Evolutionary conservation across 1,140 invertebrate genomes (phyloP).

Genomic region (Euwallacea fornicatus): DNA sequence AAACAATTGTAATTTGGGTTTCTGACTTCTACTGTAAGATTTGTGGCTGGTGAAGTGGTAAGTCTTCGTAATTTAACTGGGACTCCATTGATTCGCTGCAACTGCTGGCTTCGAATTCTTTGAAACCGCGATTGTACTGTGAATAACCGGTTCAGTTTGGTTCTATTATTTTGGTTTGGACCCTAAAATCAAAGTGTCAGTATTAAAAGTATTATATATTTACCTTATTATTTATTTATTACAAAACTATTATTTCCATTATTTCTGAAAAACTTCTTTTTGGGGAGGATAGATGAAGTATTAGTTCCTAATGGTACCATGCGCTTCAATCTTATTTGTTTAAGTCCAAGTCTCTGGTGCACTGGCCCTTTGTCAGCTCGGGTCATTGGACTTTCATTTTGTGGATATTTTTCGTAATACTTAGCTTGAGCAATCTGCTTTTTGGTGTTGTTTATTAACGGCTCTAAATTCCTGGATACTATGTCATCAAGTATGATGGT

Average conservation of each 20-base stretch:
- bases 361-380: constrained; percentile 18
- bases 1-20: constrained; percentile 13
- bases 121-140: constrained; percentile 10
- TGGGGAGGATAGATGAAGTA: constrained; percentile 15
- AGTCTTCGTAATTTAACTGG: constrained; percentile 17
- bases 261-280: constrained; percentile 11
- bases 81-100: not conserved
- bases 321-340: constrained; percentile 15
- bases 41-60: constrained; percentile 6
- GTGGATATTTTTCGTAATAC: constrained; percentile 19
- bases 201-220: too few species aligned
- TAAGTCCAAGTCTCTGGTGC: constrained; percentile 15
- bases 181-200: too few species aligned
- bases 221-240: not conserved
- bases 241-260: constrained; percentile 5
- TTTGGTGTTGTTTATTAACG: constrained; percentile 14
- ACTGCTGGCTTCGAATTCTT: not conserved
- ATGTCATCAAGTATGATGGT: too few species aligned
- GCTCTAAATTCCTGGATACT: constrained; percentile 16
- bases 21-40: constrained; percentile 33
- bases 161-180: not conserved
- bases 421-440: constrained; percentile 16
- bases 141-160: constrained; percentile 4
- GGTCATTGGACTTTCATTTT: constrained; percentile 13
- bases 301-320: constrained; percentile 27